Conservation (phyloP, 2,797 vertebrate species). For the Perodicticus potto region DNA sequence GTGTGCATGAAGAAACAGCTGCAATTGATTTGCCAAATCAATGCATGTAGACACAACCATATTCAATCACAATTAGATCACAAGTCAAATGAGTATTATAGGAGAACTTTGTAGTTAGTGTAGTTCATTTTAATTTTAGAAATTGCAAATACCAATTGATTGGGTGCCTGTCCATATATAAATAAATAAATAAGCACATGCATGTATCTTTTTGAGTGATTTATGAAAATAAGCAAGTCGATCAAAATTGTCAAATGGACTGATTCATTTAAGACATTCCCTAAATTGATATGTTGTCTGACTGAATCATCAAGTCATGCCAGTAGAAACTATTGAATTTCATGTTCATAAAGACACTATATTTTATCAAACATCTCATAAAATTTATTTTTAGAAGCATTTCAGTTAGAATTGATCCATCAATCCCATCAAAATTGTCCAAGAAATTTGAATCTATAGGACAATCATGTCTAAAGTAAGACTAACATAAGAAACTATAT, state of each 20-base stretch:
- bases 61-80: constrained; percentile 60
- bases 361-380: constrained; percentile 48
- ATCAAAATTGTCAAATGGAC: constrained; percentile 59
- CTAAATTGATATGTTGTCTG: constrained; percentile 47
- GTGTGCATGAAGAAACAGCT: constrained; percentile 48
- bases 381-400: constrained; percentile 23
- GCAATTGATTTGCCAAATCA: constrained; percentile 45
- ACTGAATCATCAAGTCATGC: constrained; percentile 24
- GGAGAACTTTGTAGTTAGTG: constrained; percentile 45
- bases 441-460: constrained; percentile 19
- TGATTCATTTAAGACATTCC: constrained; percentile 47
- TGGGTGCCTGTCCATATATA: background rate
- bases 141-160: constrained; percentile 50
- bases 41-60: constrained; percentile 32
- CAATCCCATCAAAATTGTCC: constrained; percentile 16
- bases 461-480: background rate
- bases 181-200: constrained; percentile 15
- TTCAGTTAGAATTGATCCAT: constrained; percentile 55
- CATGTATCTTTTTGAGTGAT: constrained; percentile 61
- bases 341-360: constrained; percentile 51
- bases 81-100: constrained; percentile 53
- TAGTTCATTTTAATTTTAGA: constrained; percentile 58
- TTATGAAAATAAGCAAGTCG: constrained; percentile 65
- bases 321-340: background rate
- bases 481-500: background rate